phyloP scores from a whole-genome alignment of 2,888 invertebrate genomes.

The Andrena flavipes region DNA sequence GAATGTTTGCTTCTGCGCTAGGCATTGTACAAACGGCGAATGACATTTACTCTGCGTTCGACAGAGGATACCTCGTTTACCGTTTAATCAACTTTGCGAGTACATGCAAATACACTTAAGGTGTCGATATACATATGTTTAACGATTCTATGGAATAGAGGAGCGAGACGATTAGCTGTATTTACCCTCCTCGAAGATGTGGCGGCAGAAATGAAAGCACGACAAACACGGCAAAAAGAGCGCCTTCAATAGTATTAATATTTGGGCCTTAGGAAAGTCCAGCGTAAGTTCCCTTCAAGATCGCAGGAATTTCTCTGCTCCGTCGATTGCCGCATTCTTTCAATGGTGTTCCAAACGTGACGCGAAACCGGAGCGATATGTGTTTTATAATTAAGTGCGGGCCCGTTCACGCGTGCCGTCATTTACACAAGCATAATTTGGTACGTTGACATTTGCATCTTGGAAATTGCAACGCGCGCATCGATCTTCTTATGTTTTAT shows the following conservation, averaged over 20 bases:
- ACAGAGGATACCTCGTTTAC: too few relatives aligned
- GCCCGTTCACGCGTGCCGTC: background rate
- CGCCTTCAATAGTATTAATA: conserved; percentile 55
- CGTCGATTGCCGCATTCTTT: conserved; percentile 37
- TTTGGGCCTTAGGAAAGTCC: conserved; percentile 50
- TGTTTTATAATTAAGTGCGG: background rate
- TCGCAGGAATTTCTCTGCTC: background rate
- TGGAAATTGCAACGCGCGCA: conserved; percentile 25
- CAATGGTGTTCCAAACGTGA: background rate
- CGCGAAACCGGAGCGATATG: background rate
- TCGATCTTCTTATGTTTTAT: conserved; percentile 32
- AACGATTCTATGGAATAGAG: background rate
- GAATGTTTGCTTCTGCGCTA: background rate
- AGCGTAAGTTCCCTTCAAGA: conserved; percentile 48
- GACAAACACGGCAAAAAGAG: conserved; percentile 72
- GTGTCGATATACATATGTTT: too few relatives aligned
- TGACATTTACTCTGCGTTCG: too few relatives aligned
- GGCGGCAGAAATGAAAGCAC: conserved; percentile 66
- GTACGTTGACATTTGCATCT: conserved; percentile 29
- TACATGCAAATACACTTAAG: too few relatives aligned
- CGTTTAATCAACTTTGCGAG: too few relatives aligned
- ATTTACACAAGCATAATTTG: conserved; percentile 30
- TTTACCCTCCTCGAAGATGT: conserved; percentile 65
- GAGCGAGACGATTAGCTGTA: background rate
- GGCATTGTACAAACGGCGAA: too few relatives aligned